A percentile compares a stretch with the other conserved stretches of the same genome.
Evolutionary conservation across 1,140 invertebrate species (phyloP).

Genomic region (Drosophila tropicalis): DNA sequence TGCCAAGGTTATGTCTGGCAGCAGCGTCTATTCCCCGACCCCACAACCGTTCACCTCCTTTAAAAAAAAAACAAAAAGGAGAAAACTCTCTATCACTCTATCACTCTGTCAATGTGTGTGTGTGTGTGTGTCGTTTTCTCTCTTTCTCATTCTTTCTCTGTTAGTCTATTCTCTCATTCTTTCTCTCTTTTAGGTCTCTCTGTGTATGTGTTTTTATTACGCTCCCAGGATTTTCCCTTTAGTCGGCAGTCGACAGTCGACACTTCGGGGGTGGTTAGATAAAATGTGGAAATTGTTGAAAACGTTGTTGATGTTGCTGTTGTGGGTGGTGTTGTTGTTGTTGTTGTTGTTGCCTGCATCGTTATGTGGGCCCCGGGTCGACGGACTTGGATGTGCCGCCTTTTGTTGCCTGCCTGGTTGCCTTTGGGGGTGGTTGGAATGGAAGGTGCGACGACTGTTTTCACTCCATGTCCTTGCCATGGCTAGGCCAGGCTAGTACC

Average conservation of each 20-base stretch:
- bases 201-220: slow-evolving; percentile 12
- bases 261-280: slow-evolving; percentile 80
- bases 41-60: slow-evolving; percentile 21
- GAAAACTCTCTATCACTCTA: slow-evolving; percentile 14
- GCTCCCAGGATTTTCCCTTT: slow-evolving; percentile 70
- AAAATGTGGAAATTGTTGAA: slow-evolving; percentile 81
- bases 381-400: slow-evolving; percentile 70
- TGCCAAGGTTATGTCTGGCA: slow-evolving; percentile 59
- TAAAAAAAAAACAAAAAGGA: too few species aligned
- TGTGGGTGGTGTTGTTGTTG: slow-evolving; percentile 28
- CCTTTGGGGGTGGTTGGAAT: slow-evolving; percentile 67
- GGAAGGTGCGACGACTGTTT: slow-evolving; percentile 70
- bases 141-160: slow-evolving; percentile 8
- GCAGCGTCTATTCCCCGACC: slow-evolving; percentile 50
- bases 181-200: slow-evolving; percentile 34
- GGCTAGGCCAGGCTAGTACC: slow-evolving; percentile 15
- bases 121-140: background rate
- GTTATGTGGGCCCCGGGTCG: slow-evolving; percentile 76
- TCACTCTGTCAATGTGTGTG: background rate
- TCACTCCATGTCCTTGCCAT: slow-evolving; percentile 65
- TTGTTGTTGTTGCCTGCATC: slow-evolving; percentile 66
- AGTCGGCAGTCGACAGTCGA: slow-evolving; percentile 64
- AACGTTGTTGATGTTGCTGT: slow-evolving; percentile 63
- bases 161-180: slow-evolving; percentile 18
- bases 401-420: slow-evolving; percentile 19